These are phyloP conservation scores for Epinotia nisella DNA, from an alignment of 2,888 invertebrate genomes.

Conservation along the genomic window DNA sequence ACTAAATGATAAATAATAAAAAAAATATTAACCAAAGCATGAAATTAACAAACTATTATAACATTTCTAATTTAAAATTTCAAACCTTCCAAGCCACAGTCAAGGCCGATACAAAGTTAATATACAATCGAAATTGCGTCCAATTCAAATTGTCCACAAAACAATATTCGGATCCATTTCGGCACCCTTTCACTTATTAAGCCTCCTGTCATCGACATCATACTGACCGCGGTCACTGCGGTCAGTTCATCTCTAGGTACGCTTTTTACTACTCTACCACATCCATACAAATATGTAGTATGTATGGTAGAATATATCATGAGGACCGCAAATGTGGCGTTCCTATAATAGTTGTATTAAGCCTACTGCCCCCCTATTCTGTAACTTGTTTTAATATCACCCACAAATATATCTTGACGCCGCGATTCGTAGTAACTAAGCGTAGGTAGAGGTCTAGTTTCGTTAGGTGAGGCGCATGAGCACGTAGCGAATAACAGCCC, in stretches of 20 bases:
- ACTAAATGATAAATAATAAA: no score
- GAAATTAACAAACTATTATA: background rate
- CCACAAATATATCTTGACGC: no score
- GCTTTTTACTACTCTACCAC: background rate
- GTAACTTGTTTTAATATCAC: no score
- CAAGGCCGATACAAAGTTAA: conserved; percentile 19
- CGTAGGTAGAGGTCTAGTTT: no score
- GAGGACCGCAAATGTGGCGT: no score
- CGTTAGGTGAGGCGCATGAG: no score
- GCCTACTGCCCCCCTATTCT: no score
- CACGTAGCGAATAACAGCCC: no score
- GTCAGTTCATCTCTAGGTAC: background rate
- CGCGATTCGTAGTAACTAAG: no score
- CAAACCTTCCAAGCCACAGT: conserved; percentile 10
- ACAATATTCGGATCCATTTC: conserved; percentile 29
- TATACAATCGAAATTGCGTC: conserved; percentile 19
- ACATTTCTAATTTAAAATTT: conserved; percentile 18
- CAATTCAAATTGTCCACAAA: conserved; percentile 16
- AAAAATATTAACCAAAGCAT: background rate
- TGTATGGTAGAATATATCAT: no score
- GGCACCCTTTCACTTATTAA: conserved; percentile 34
- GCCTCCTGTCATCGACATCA: conserved; percentile 21
- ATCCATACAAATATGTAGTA: no score
- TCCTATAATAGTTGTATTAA: no score
- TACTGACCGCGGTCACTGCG: conserved; percentile 25